Evolutionary conservation across 2,888 invertebrate species (phyloP), one percentile per base, ranked within the genome.

Genomic region (Oscheius myriophilus): DNA sequence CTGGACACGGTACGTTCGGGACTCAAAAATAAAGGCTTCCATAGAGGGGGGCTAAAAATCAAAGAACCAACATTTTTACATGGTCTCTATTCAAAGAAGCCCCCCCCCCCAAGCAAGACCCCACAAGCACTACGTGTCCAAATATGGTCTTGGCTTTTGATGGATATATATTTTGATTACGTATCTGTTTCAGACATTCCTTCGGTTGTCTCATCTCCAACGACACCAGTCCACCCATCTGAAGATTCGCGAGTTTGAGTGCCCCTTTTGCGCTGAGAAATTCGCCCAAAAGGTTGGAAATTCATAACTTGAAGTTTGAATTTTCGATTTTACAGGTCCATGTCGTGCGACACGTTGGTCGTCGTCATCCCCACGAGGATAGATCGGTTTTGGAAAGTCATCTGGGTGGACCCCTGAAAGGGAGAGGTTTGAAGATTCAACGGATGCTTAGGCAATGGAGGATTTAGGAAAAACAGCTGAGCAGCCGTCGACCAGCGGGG

Each of bases 171-270:
- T n/a, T n/a, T n/a, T n/a, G n/a, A n/a, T n/a, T n/a, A n/a, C n/a
- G n/a, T n/a, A 16, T 14, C 12, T 46, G 2, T 72, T 75, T 41
- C 52, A 79, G 79, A 43, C 54, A 9, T 79, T 79, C 54, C 71
- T 73, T 11, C 71, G 76, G 25, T 42, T 76, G 16, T 79, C 79
- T n/a, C 79, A 79, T 53, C 72, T 79, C 2, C 72, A 72, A 58
- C 73, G 79, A 25, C 79, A 79, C 63, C 79, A 79, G 64, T 65
- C 76, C 45, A 73, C 75, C 2, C 78, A 78, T 62, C 63, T 76
- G 33, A 73, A 78, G 54, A 72, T 78, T 18, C 70, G 77, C 9
- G 67, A 71, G 14, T 77, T 61, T 39, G 51, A 66, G 4, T 79
- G 79, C 63, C 66, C 69, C 6, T 72, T 72, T 42, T 79, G 79